These are phyloP conservation scores for Melanotaenia trifasciata DNA, from an alignment of 2,797 vertebrate genomes.

Conservation along the genomic window DNA sequence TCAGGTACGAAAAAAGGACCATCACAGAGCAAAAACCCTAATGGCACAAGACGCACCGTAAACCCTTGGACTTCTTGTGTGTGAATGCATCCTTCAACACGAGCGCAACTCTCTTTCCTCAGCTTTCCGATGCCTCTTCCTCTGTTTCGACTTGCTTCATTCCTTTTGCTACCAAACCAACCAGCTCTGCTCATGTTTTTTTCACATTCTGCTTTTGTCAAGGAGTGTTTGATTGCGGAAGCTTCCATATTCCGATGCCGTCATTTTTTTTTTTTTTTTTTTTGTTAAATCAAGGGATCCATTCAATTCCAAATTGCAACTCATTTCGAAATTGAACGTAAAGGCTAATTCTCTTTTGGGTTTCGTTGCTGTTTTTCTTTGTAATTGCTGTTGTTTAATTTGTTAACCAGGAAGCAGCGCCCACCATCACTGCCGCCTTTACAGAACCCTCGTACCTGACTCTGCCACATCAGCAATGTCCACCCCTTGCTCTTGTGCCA, in stretches of 20 bases:
- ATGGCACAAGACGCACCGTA: constrained; percentile 52
- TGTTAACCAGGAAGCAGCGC: constrained; percentile 89
- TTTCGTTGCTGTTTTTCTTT: constrained; percentile 73
- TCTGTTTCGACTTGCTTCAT: background rate
- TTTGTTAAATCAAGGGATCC: constrained; percentile 40
- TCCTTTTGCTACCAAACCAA: background rate
- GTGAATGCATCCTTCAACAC: background rate
- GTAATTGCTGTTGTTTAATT: constrained; percentile 73
- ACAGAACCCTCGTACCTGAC: constrained; percentile 96
- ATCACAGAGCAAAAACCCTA: constrained; percentile 14
- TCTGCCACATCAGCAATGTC: constrained; percentile 99
- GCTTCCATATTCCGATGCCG: constrained; percentile 70
- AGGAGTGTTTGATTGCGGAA: constrained; percentile 79
- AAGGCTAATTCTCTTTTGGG: constrained; percentile 45
- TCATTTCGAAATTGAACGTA: constrained; percentile 39
- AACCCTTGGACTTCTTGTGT: background rate
- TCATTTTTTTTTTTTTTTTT: constrained; percentile 54
- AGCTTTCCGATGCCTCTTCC: background rate
- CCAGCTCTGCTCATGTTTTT: constrained; percentile 15
- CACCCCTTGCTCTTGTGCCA: constrained; percentile 99
- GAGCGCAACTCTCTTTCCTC: constrained; percentile 4
- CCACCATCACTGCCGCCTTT: constrained; percentile 95
- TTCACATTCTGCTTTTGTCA: constrained; percentile 64
- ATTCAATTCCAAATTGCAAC: constrained; percentile 49
- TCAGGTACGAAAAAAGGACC: constrained; percentile 1